These are phyloP conservation scores for Peromyscus attwateri DNA, from an alignment of 2,797 vertebrate species.

Conservation along the genomic window DNA sequence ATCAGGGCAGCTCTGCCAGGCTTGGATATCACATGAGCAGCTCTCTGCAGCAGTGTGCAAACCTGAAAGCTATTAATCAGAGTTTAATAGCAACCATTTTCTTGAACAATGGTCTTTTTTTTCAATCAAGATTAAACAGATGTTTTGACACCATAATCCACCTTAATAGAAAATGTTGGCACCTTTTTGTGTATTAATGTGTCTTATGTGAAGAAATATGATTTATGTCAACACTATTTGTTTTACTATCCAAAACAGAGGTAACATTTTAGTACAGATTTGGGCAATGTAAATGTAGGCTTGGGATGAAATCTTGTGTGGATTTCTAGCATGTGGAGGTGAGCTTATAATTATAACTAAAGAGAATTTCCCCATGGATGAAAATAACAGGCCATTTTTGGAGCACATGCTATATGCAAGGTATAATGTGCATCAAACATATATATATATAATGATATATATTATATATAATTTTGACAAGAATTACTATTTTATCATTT, in stretches of 20 bases:
- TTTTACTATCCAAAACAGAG: slow-evolving; percentile 40
- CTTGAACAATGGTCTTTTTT: slow-evolving; percentile 14
- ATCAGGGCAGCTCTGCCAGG: neutral
- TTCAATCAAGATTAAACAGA: neutral
- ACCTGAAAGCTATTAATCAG: neutral
- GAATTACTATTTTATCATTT: slow-evolving; percentile 13
- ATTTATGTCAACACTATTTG: slow-evolving; percentile 9
- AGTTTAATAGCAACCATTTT: slow-evolving; percentile 27
- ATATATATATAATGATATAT: neutral
- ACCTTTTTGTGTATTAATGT: slow-evolving; percentile 9
- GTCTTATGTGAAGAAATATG: slow-evolving; percentile 42
- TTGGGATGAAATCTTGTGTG: neutral
- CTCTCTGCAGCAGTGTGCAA: neutral
- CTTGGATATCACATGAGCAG: neutral
- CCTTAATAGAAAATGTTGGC: neutral
- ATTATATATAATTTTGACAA: neutral
- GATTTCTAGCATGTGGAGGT: neutral
- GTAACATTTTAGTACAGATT: slow-evolving; percentile 30
- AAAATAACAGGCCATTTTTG: neutral
- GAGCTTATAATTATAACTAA: neutral
- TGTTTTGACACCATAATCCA: slow-evolving; percentile 48
- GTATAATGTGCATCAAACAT: neutral
- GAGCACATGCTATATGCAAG: neutral
- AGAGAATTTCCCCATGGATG: neutral
- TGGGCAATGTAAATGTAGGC: slow-evolving; percentile 3